Evolutionary conservation across 2,888 invertebrate genomes (phyloP).

Genomic region (Aporophyla nigra): DNA sequence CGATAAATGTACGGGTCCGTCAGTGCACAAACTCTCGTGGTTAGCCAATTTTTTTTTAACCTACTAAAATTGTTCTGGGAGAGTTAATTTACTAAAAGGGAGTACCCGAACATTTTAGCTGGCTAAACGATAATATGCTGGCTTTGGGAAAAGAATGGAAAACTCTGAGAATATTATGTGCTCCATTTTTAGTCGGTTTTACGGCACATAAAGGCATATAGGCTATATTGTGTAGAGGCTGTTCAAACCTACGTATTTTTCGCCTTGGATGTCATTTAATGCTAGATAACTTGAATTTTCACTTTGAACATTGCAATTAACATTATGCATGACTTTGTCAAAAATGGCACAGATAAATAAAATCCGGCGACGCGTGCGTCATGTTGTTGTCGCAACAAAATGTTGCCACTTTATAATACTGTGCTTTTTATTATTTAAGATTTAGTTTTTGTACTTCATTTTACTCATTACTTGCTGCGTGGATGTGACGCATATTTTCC

Average conservation of each 20-base stretch:
- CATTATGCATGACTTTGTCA: too few relatives aligned
- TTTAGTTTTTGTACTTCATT: too few relatives aligned
- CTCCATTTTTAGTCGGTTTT: slow-evolving; percentile 26
- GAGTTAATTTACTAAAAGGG: slow-evolving; percentile 57
- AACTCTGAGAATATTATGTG: slow-evolving; percentile 22
- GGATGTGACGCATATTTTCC: too few relatives aligned
- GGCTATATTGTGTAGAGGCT: not conserved
- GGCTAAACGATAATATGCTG: slow-evolving; percentile 34
- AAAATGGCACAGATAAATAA: too few relatives aligned
- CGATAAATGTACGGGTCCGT: not conserved
- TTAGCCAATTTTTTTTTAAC: slow-evolving; percentile 23
- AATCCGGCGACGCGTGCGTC: too few relatives aligned
- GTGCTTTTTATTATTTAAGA: too few relatives aligned
- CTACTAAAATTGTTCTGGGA: slow-evolving; percentile 31
- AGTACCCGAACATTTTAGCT: slow-evolving; percentile 38
- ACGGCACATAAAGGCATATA: slow-evolving; percentile 15
- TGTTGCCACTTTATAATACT: too few relatives aligned
- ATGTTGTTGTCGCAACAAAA: too few relatives aligned
- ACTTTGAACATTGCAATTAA: too few relatives aligned
- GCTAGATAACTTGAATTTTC: not conserved
- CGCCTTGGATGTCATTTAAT: not conserved
- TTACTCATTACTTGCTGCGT: too few relatives aligned
- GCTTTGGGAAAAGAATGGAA: slow-evolving; percentile 35
- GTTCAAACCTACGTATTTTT: slow-evolving; percentile 12
- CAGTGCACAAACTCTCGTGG: too few relatives aligned